These are phyloP conservation scores for Ectropis grisescens DNA, from an alignment of 1,140 invertebrate genomes.

Conservation along the genomic window DNA sequence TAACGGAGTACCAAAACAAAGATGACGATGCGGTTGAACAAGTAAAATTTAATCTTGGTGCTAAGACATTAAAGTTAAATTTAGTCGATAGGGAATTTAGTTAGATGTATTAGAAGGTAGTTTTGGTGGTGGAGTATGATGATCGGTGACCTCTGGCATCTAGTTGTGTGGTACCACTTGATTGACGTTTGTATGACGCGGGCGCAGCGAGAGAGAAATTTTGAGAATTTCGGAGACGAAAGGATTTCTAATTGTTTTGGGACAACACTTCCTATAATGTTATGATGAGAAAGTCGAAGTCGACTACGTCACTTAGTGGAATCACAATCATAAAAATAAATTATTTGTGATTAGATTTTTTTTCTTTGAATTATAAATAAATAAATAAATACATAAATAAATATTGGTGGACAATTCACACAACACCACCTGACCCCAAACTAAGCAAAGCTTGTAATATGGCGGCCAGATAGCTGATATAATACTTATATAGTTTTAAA, in stretches of 20 bases:
- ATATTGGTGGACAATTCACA: too few species aligned
- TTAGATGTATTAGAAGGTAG: constrained; percentile 11
- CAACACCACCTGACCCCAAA: too few species aligned
- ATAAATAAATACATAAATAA: too few species aligned
- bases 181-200: constrained; percentile 56
- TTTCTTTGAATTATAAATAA: too few species aligned
- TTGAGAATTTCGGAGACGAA: constrained; percentile 29
- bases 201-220: constrained; percentile 40
- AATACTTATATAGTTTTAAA: too few species aligned
- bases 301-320: too few species aligned
- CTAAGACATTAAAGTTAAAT: constrained; percentile 15
- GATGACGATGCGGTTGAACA: constrained; percentile 10
- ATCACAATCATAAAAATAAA: too few species aligned
- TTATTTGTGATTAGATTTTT: too few species aligned
- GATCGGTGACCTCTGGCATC: constrained; percentile 51
- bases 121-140: constrained; percentile 25
- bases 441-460: too few species aligned
- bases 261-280: too few species aligned
- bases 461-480: too few species aligned
- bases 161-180: constrained; percentile 43
- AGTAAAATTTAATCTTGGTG: constrained; percentile 15
- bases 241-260: constrained; percentile 5
- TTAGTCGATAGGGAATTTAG: constrained; percentile 12
- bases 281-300: too few species aligned
- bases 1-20: constrained; percentile 17